Evolutionary conservation across 2,797 vertebrate species (phyloP), one percentile per base, ranked within the genome.

Genomic region (Typhlichthys eigenmanni): DNA sequence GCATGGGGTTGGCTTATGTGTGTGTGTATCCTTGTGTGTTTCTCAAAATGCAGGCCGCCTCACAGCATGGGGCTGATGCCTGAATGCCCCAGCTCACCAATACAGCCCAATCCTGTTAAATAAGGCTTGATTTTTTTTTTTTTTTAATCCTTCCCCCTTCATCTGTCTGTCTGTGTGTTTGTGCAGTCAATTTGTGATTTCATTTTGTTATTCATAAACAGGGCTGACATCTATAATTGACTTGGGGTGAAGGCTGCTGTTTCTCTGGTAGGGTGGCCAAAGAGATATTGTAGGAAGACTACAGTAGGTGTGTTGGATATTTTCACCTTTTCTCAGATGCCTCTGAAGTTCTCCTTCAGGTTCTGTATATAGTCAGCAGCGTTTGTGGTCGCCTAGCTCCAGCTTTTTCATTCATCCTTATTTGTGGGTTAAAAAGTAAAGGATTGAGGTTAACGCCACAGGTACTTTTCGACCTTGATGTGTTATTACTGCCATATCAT

Each of bases 371-470:
- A 38, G 34, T 38, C 34, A 5, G 34, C 34, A 38, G 34, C 34
- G 5, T 38, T 38, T 38, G 5, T 5, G 34, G 5, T 5, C 1
- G 7, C 34, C 7, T 38, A 38, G 34, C 6, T 38, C 34, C 34
- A 71, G 75, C 72, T 62, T 79, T 84, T 71, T 75, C 13, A 50
- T 71, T 81, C 62, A 84, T 84, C 64, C 76, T 57, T 1, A 29
- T 75, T 78, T 85, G 79, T 74, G 79, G 80, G 81, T 80, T 86
- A 80, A 86, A 83, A 72, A 24, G 3, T 24, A 24, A 24, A 24
- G 73, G 75, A 76, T 49, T 82, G 71, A 63, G 80, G 82, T 80
- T 83, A 71, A n/a, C 5, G 76, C 32, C 32, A 66, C 55, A 13
- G 5, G 11, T 47, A 60, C 56, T 59, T 69, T 85, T 79, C 80